Evolutionary conservation across 2,797 vertebrate species (phyloP).

Genomic region (Acipenser oxyrinchus): DNA sequence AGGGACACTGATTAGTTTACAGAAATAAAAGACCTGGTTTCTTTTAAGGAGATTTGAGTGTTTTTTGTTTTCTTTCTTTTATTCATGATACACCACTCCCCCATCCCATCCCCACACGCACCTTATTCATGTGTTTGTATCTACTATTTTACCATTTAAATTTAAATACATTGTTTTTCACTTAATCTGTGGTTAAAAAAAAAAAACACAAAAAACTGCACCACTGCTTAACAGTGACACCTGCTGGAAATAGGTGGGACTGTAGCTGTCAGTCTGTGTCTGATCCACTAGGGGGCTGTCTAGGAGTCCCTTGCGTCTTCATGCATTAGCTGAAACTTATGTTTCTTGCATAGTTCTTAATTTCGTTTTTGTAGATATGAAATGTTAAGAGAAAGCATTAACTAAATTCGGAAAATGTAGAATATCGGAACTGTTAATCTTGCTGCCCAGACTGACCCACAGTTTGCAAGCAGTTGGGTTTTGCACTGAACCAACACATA

Average conservation of each 20-base stretch:
- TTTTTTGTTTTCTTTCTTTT: conserved; percentile 21
- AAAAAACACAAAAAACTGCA: conserved; percentile 1
- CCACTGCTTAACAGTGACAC: conserved; percentile 37
- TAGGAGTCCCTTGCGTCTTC: too few relatives aligned
- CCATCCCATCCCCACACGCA: conserved; percentile 2
- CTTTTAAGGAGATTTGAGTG: conserved; percentile 22
- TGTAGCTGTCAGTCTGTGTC: conserved; percentile 11
- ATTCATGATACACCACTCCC: conserved; percentile 11
- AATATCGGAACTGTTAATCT: too few relatives aligned
- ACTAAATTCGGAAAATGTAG: too few relatives aligned
- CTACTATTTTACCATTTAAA: too few relatives aligned
- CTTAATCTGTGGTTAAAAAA: neutral
- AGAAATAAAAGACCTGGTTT: conserved; percentile 20
- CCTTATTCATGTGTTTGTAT: conserved; percentile 1
- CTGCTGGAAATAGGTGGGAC: conserved; percentile 29
- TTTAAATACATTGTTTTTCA: conserved; percentile 14
- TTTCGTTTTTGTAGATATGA: too few relatives aligned
- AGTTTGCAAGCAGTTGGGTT: too few relatives aligned
- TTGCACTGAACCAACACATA: too few relatives aligned
- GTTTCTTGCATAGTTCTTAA: too few relatives aligned
- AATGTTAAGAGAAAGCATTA: too few relatives aligned
- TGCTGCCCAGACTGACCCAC: too few relatives aligned
- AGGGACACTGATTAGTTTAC: neutral
- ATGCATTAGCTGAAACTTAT: too few relatives aligned
- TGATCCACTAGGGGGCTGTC: too few relatives aligned